A percentile compares a stretch with the other conserved stretches of the same genome.
Evolutionary conservation across 2,797 vertebrate genomes (phyloP).

Genomic region (Schizothorax lantsangensis): DNA sequence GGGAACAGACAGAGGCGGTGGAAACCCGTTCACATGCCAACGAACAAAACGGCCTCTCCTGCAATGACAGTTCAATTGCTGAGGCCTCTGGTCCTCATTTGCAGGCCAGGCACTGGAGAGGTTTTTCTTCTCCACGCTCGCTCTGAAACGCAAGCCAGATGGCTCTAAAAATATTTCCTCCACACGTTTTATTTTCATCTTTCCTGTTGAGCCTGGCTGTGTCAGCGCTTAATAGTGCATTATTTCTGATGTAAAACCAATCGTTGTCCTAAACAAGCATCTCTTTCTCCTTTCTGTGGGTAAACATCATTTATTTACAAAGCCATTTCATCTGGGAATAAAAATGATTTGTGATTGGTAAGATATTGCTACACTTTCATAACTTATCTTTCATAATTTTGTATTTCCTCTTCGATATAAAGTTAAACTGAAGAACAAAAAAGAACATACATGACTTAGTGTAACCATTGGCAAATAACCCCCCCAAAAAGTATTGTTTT

Average conservation of each 20-base stretch:
- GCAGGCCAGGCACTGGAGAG: slow-evolving; percentile 79
- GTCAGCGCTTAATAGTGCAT: slow-evolving; percentile 83
- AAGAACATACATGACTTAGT: slow-evolving; percentile 40
- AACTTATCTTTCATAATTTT: slow-evolving; percentile 35
- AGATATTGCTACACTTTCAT: slow-evolving; percentile 40
- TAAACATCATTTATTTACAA: slow-evolving; percentile 71
- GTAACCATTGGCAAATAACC: background rate
- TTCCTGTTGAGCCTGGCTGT: slow-evolving; percentile 75
- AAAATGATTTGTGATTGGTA: slow-evolving; percentile 38
- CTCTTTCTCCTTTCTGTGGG: slow-evolving; percentile 72
- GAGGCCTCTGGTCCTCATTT: slow-evolving; percentile 89
- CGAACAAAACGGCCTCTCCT: slow-evolving; percentile 79
- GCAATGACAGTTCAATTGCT: slow-evolving; percentile 91
- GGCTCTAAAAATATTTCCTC: slow-evolving; percentile 75
- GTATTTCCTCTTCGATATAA: slow-evolving; percentile 17
- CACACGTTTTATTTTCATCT: slow-evolving; percentile 78
- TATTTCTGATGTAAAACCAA: slow-evolving; percentile 77
- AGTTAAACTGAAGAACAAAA: slow-evolving; percentile 13
- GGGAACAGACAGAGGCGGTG: slow-evolving; percentile 76
- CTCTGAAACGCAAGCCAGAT: slow-evolving; percentile 90
- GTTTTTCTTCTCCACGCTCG: slow-evolving; percentile 79
- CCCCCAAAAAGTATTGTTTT: slow-evolving; percentile 28
- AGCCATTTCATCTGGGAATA: slow-evolving; percentile 63
- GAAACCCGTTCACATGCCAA: slow-evolving; percentile 73
- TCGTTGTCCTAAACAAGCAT: slow-evolving; percentile 75